Evolutionary conservation across 2,113 vertebrate species (phyloP), one percentile per base, ranked within the genome.

Genomic region (Myotis brandtii): DNA sequence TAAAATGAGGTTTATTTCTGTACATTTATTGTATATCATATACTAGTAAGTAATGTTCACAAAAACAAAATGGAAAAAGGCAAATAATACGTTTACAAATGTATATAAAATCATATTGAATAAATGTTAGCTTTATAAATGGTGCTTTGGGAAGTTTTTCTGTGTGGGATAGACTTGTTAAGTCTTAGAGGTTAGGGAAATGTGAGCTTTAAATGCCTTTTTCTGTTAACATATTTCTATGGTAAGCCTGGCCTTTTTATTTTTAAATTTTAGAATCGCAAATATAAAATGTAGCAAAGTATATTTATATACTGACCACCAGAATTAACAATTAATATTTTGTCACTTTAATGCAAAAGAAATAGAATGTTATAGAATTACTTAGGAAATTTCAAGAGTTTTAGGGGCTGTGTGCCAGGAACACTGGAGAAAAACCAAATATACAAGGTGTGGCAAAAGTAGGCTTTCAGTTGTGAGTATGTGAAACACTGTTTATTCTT

Each of bases 201-300:
- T 50, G 48, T 66, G 50, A 56, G 8, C 25, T 82, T 73, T 46
- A 66, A 52, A 43, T 75, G 14, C 12, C 23, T 93, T 89, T 48
- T 84, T 43, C 34, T 87, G 12, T 89, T 67, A 5, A 25, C n/a
- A 2, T 77, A 20, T 70, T 50, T 43, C 77, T 34, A 0, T 82
- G 54, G 30, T 88, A 81, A 81, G 12, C 23, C 21, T 81, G 16
- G 16, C 20, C 59, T 72, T 72, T 85, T 52, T n/a, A 25, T 40
- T 82, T 73, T 77, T 73, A 84, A 88, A 72, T 70, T 84, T 94
- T 66, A 80, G 59, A 70, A 85, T 50, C 67, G 69, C 81, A 92
- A 87, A 50, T 79, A n/a, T 34, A 80, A 84, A 91, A 32, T 16
- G 27, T 91, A 56, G 66, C 54, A 80, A 80, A 34, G 3, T 85